A percentile compares a stretch with the other conserved stretches of the same genome.
Evolutionary conservation across 2,797 vertebrate genomes (phyloP).

Genomic region (Pyrocephalus nanus): DNA sequence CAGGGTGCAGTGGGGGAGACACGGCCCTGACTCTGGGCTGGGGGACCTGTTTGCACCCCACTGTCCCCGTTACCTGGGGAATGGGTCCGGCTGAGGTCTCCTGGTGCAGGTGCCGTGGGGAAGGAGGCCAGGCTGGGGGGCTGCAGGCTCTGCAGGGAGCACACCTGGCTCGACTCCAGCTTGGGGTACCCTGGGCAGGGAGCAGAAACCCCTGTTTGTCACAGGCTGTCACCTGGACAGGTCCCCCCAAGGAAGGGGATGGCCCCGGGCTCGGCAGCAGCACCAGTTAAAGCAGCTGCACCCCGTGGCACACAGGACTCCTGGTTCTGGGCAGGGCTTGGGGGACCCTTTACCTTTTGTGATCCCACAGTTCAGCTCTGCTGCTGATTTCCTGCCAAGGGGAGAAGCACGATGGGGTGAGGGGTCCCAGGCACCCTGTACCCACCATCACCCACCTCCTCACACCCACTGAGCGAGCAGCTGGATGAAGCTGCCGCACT

Average conservation of each 20-base stretch:
- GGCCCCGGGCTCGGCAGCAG: background rate
- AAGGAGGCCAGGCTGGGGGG: slow-evolving; percentile 76
- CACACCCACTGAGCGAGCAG: accelerated
- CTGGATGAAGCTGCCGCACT: accelerated
- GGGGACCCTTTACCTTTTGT: slow-evolving; percentile 73
- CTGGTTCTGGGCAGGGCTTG: accelerated
- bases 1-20: background rate
- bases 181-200: slow-evolving; percentile 23
- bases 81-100: slow-evolving; percentile 74
- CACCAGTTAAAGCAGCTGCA: background rate
- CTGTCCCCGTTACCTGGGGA: slow-evolving; percentile 76
- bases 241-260: background rate
- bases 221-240: background rate
- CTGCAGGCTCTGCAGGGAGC: slow-evolving; percentile 55
- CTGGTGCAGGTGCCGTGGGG: slow-evolving; percentile 68
- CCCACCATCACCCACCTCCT: background rate
- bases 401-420: background rate
- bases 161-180: background rate
- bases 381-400: slow-evolving; percentile 75
- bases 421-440: background rate
- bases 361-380: slow-evolving; percentile 74
- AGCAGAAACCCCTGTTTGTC: background rate
- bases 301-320: background rate
- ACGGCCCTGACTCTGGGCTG: accelerated
- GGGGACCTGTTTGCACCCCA: accelerated